A percentile compares a stretch with the other conserved stretches of the same genome.
Conservation (phyloP, 2,113 vertebrate genomes). For the Eptesicus fuscus region DNA sequence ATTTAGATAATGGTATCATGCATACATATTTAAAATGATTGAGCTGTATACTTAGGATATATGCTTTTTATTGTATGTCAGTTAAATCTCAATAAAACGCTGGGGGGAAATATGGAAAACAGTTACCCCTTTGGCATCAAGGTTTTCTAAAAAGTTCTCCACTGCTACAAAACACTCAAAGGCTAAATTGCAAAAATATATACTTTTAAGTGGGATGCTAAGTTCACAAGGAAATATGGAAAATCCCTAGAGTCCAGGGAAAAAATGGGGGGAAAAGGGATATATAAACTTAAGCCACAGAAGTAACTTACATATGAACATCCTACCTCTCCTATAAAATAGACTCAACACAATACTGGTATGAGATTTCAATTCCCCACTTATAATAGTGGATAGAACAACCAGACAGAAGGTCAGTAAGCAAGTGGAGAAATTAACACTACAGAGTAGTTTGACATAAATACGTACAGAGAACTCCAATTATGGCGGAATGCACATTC, state of each 20-base stretch:
- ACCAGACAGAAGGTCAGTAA: background rate
- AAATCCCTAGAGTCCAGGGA: background rate
- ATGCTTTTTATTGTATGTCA: background rate
- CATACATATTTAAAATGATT: background rate
- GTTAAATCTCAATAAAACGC: background rate
- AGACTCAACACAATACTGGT: background rate
- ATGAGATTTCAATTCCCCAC: background rate
- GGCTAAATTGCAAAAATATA: background rate
- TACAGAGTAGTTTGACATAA: background rate
- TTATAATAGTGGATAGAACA: background rate
- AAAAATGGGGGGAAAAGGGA: background rate
- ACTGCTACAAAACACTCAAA: background rate
- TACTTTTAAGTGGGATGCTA: background rate
- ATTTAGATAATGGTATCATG: background rate
- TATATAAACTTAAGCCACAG: background rate
- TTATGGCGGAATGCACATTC: background rate
- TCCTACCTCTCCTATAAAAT: background rate
- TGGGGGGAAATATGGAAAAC: background rate
- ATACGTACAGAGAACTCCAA: background rate
- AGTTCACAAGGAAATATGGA: background rate
- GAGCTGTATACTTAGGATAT: background rate
- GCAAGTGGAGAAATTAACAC: background rate
- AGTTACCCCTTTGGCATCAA: background rate
- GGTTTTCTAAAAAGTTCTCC: background rate
- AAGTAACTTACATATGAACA: background rate